Evolutionary conservation across 2,797 vertebrate genomes (phyloP), one percentile per base, ranked within the genome.

Genomic region (Oreortyx pictus): DNA sequence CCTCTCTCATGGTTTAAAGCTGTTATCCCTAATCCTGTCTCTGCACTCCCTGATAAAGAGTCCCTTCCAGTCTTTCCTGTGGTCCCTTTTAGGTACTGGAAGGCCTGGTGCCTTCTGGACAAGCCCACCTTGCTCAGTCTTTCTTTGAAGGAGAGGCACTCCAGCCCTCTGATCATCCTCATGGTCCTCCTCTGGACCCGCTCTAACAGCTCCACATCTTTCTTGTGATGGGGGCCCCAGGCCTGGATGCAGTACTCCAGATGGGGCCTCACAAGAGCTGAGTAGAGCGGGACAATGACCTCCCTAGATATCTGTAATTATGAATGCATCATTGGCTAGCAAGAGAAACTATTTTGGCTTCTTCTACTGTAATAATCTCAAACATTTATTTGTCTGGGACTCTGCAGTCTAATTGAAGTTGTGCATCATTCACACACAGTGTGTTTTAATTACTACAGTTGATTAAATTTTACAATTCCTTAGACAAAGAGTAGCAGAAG

Each of bases 401-500:
- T 73, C 82, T 11, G 11, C 16, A 56, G 35, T 78, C 43, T 81
- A 93, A 89, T 90, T 93, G 68, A 94, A 91, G 74, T 4, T 12
- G 79, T 83, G 56, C 50, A 88, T 79, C 62, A 81, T 70, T 89
- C 70, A 82, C 89, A 80, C 17, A 70, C 11, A 50, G 46, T 65
- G 54, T 65, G 62, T 83, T 93, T 92, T 92, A 92, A 89, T 95
- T 92, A 78, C 72, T 91, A 43, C 62, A 91, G 66, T 24, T 88
- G 66, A 91, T 86, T 89, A 64, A 66, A 94, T 89, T 87, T 95
- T 83, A 68, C 85, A 89, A 86, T 66, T 79, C 73, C 60, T 89
- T 92, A 89, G 68, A 76, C 57, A 86, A 82, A 77, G 35, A 65
- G 35, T 75, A 59, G n/a, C 70, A 75, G 47, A 37, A 75, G 65